phyloP scores from a whole-genome alignment of 1,140 invertebrate species.

The Vanessa atalanta region DNA sequence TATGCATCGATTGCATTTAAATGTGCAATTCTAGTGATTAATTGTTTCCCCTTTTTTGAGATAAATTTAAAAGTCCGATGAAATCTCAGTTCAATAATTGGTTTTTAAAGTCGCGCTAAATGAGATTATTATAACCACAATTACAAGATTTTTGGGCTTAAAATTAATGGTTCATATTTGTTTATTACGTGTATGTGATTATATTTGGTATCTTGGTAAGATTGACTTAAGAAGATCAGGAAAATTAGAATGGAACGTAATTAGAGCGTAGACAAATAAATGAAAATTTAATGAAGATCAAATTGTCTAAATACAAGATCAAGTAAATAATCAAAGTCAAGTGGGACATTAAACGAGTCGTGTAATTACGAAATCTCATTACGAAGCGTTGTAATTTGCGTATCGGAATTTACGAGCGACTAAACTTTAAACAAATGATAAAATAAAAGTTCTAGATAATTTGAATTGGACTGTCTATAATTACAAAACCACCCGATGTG shows the following conservation, averaged over 20 bases:
- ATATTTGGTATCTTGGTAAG: too few species aligned
- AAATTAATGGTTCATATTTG: neutral
- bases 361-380: slow-evolving; percentile 43
- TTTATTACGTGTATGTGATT: neutral
- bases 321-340: slow-evolving; percentile 38
- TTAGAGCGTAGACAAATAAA: neutral
- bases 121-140: too few species aligned
- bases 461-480: slow-evolving; percentile 6
- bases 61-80: too few species aligned
- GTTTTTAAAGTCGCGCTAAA: too few species aligned
- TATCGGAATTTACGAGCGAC: slow-evolving; percentile 38
- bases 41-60: too few species aligned
- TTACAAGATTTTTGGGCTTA: too few species aligned
- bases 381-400: slow-evolving; percentile 38
- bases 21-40: neutral
- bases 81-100: too few species aligned
- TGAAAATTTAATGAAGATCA: slow-evolving; percentile 24
- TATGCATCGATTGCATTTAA: neutral
- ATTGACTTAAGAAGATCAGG: too few species aligned
- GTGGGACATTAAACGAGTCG: slow-evolving; percentile 40
- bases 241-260: neutral
- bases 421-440: slow-evolving; percentile 20
- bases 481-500: neutral
- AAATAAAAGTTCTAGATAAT: slow-evolving; percentile 30
- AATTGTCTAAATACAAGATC: slow-evolving; percentile 25